Conservation (phyloP, 2,113 vertebrate genomes). For the Serinus canaria region DNA sequence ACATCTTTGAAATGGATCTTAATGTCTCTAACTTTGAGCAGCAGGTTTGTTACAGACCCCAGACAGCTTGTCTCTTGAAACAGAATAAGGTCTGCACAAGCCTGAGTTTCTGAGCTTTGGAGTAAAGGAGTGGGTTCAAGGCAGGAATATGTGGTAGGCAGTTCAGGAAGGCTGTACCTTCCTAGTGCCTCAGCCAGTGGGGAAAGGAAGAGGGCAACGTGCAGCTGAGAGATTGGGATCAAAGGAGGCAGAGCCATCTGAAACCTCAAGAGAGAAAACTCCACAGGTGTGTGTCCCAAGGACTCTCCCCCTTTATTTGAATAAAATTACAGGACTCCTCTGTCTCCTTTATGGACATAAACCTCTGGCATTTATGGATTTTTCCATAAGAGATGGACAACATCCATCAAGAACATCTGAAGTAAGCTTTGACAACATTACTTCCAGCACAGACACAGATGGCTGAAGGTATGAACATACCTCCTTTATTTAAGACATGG, state of each 20-base stretch:
- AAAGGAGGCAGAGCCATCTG: accelerated
- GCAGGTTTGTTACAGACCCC: neutral
- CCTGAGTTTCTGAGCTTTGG: neutral
- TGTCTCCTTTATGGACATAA: neutral
- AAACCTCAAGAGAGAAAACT: neutral
- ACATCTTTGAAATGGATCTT: neutral
- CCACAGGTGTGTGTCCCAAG: accelerated
- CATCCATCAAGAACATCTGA: neutral
- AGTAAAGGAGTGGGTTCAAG: neutral
- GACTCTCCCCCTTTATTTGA: neutral
- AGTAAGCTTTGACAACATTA: neutral
- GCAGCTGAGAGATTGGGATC: accelerated
- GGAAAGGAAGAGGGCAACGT: neutral
- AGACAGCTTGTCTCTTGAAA: neutral
- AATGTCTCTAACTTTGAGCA: neutral
- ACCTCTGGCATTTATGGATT: neutral
- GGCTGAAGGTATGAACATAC: neutral
- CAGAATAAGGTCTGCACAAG: neutral
- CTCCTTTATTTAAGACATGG: neutral
- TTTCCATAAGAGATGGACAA: neutral
- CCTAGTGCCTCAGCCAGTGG: neutral
- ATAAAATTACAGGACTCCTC: neutral
- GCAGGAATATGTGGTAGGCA: accelerated
- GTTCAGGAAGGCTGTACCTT: neutral
- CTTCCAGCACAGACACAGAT: neutral